phyloP scores from a whole-genome alignment of 2,797 vertebrate species.

The Melanotaenia nigrans region DNA sequence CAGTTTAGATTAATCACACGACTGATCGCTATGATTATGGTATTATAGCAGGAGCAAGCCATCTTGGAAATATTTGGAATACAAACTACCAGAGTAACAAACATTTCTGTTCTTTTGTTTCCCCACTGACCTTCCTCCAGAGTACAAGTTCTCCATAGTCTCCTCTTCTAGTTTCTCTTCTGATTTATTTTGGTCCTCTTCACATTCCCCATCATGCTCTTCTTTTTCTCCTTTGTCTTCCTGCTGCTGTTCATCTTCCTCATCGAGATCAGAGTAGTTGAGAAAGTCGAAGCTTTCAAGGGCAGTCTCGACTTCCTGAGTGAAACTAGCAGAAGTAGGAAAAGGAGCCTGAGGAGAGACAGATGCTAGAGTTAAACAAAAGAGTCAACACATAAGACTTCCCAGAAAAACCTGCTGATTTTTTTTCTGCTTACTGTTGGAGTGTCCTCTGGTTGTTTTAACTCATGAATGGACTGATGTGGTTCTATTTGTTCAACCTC shows the following conservation, averaged over 20 bases:
- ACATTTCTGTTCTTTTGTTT: not conserved
- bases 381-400: not conserved
- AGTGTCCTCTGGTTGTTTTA: slow-evolving; percentile 34
- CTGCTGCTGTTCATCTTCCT: slow-evolving; percentile 76
- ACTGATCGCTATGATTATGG: not conserved
- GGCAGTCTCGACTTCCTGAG: slow-evolving; percentile 91
- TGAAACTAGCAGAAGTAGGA: slow-evolving; percentile 91
- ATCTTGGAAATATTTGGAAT: not conserved
- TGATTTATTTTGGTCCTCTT: slow-evolving; percentile 45
- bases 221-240: slow-evolving; percentile 19
- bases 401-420: not conserved
- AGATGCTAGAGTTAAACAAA: slow-evolving; percentile 10
- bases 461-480: slow-evolving; percentile 33
- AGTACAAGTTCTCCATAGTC: slow-evolving; percentile 53
- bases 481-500: slow-evolving; percentile 26
- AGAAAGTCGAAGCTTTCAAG: slow-evolving; percentile 98
- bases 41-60: not conserved
- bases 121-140: slow-evolving; percentile 69
- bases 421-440: slow-evolving; percentile 48
- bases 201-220: slow-evolving; percentile 42
- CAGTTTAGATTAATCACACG: not conserved
- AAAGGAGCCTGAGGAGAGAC: slow-evolving; percentile 80
- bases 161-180: slow-evolving; percentile 40
- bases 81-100: not conserved
- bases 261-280: slow-evolving; percentile 89